Base-by-base conservation (phyloP, 2,113 vertebrate species). In the Charadrius vociferus region DNA sequence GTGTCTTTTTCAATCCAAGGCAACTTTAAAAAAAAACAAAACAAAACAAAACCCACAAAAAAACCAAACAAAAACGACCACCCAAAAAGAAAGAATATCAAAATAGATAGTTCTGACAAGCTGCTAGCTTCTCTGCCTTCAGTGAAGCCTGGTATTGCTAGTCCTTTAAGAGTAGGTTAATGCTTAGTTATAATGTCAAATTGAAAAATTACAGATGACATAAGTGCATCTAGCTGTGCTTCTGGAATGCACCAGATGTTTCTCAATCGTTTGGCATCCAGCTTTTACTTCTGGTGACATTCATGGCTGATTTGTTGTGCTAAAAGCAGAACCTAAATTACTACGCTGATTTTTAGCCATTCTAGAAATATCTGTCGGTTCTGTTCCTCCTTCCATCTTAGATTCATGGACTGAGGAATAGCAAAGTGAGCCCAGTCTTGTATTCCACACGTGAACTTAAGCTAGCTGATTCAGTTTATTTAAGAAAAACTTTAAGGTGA, bases 151-250 rank as follows among this genome's bases (percentile, higher is more conserved):
- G 22, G 5, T 79, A 8, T 58, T 86, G 32, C 70, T 75, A 58
- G 21, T 72, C 24, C 81, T 93, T 91, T 78, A 87, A 84, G 77
- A 63, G 49, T 74, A 71, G 84, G 34, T 72, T 91, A 68, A 34
- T 81, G 34, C 52, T 89, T 66, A 58, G 61, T 79, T 91, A 34
- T 37, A 62, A 43, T 87, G 81, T 85, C 62, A 93, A 36, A 86
- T 52, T 94, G 86, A 92, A 93, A 94, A 93, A 89, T 87, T 75
- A 50, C 45, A 47, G 74, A 86, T 94, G 78, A 91, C 55, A 77
- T 93, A 80, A 97, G 50, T 34, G 41, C 21, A 80, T 61, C 61
- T 93, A 37, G 53, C 78, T 73, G 49, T 87, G 71, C 49, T 88
- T 90, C 85, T 85, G 66, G 85, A 93, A 63, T 1, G 17, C 45